Conservation (phyloP, 2,888 invertebrate genomes). For the Periphyllus acericola region DNA sequence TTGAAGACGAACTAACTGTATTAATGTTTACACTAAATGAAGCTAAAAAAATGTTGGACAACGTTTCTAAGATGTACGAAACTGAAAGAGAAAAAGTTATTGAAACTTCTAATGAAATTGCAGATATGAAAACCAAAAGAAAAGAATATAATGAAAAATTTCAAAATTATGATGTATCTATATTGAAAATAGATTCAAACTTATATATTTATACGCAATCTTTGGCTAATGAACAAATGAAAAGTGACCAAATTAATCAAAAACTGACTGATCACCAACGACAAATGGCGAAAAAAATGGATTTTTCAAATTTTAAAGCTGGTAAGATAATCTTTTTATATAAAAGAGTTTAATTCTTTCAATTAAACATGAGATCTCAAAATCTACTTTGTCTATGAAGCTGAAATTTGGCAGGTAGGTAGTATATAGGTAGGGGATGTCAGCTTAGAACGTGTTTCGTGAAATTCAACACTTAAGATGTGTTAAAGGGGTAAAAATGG, state of each 20-base stretch:
- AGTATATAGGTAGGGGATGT: too few species aligned
- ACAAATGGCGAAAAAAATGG: conserved; percentile 45
- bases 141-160: neutral
- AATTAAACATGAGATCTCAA: too few species aligned
- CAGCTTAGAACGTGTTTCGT: too few species aligned
- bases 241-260: neutral
- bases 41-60: neutral
- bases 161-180: neutral
- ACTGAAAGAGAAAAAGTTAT: neutral
- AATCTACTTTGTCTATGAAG: too few species aligned
- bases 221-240: too few species aligned
- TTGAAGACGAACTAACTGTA: neutral
- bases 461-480: too few species aligned
- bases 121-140: neutral
- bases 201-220: too few species aligned
- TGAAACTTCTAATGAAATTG: neutral
- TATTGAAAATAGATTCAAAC: neutral
- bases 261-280: conserved; percentile 24
- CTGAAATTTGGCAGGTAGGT: too few species aligned
- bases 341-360: too few species aligned
- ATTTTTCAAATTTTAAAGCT: conserved; percentile 44
- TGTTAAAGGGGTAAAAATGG: too few species aligned
- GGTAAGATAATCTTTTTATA: conserved; percentile 13
- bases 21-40: neutral
- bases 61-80: conserved; percentile 32